These are phyloP conservation scores for Notarius quadriscutis DNA, from an alignment of 2,113 vertebrate genomes.

Conservation along the genomic window DNA sequence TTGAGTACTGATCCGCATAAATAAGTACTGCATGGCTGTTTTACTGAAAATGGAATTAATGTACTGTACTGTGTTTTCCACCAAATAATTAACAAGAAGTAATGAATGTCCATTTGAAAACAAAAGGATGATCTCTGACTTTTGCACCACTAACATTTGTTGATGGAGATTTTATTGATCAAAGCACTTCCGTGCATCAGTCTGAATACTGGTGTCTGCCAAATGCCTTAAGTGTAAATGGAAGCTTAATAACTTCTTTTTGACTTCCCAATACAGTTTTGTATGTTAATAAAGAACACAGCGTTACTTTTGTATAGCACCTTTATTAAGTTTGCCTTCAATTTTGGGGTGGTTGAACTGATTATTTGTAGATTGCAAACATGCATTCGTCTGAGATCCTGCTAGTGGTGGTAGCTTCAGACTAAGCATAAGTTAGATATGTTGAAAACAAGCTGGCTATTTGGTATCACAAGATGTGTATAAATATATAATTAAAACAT, in stretches of 20 bases:
- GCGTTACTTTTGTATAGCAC: not conserved
- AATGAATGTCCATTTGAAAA: not conserved
- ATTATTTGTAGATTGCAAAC: not conserved
- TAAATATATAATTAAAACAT: not conserved
- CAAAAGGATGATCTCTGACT: not conserved
- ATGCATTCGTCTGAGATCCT: not conserved
- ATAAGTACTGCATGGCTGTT: not conserved
- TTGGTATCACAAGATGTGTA: not conserved
- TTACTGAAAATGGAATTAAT: not conserved
- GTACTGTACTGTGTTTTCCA: not conserved
- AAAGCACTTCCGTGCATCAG: too few relatives aligned
- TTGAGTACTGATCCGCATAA: not conserved
- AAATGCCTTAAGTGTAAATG: not conserved
- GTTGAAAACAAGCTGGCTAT: not conserved
- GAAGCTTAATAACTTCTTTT: not conserved
- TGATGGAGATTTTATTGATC: too few relatives aligned
- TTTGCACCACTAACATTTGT: not conserved
- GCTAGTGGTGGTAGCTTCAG: not conserved
- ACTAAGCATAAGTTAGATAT: not conserved
- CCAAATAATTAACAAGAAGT: not conserved
- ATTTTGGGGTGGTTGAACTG: not conserved
- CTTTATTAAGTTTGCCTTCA: too few relatives aligned
- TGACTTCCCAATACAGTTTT: not conserved
- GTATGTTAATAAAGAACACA: not conserved
- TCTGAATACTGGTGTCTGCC: too few relatives aligned